Evolutionary conservation across 2,888 invertebrate genomes (phyloP), one percentile per base, ranked within the genome.

Genomic region (Rotaria macrura): DNA sequence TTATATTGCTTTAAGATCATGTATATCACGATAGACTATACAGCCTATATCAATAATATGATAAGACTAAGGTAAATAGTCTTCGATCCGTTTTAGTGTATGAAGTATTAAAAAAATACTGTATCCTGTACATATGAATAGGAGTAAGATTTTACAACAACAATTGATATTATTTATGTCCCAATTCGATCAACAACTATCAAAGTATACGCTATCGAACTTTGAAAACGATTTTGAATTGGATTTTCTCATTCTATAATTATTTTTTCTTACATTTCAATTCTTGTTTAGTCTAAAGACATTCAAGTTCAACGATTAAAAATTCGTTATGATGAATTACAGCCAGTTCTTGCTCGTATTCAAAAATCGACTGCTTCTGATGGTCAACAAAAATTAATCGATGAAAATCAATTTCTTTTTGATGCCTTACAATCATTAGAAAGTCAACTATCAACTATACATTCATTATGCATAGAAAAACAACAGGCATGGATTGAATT

Each of bases 381-480:
- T 79, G 79, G 79, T 14, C 40, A 43, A 79, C 40, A 43, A 43
- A 79, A 79, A 43, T 17, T 79, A 12, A 3, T 43, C 12, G 79
- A 79, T 14, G 79, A 79, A 43, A 79, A 79, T 79, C 40, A 43
- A 79, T 79, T 79, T 43, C 43, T 79, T 43, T n/a, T 43, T 23
- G 43, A 79, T 7, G 40, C 79, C 43, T 79, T 79, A 43, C 43
- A 79, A 25, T 79, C 79, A n/a, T 43, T 79, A 79, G 79, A 79
- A n/a, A 79, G 25, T 43, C 43, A 43, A n/a, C 7, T 79, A 25
- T 43, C 23, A 79, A 43, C 25, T 9, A 43, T 43, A n/a, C 40
- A 40, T n/a, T 40, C 40, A 43, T n/a, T 43, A 79, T 79, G 79
- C n/a, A 10, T 43, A 0, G 40, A 43, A n/a, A 79, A 79, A 43